Conservation (phyloP, 2,113 vertebrate genomes). For the Myrmecophaga tridactyla region DNA sequence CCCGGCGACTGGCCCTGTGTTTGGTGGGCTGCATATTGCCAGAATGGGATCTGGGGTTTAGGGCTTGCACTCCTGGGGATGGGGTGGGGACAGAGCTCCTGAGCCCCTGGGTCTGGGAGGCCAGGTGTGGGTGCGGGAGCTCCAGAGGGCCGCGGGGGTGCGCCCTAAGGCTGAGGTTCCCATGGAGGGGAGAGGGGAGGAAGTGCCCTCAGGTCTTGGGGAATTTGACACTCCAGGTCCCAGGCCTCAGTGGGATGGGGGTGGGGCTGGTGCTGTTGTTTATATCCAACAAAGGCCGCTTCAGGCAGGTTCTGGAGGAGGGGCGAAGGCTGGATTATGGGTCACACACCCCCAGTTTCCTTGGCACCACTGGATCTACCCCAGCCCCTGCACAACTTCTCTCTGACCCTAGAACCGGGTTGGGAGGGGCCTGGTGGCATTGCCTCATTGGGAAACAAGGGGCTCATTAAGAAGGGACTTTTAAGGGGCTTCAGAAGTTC, state of each 20-base stretch:
- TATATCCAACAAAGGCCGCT: not conserved
- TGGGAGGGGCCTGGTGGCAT: not conserved
- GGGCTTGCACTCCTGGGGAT: not conserved
- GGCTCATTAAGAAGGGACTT: not conserved
- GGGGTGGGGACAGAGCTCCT: not conserved
- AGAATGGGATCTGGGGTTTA: not conserved
- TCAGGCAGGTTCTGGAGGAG: constrained; percentile 1
- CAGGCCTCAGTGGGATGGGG: not conserved
- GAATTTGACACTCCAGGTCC: constrained; percentile 20
- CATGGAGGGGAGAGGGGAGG: not conserved
- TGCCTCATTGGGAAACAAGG: not conserved
- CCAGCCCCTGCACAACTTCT: not conserved
- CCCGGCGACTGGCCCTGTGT: not conserved
- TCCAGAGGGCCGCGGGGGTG: not conserved
- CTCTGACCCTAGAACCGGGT: not conserved
- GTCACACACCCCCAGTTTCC: constrained; percentile 23
- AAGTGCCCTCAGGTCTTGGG: not conserved
- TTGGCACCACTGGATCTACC: not conserved
- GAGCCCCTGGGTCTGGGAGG: not conserved
- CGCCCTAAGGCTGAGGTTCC: not conserved
- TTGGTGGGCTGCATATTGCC: not conserved
- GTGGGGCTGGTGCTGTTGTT: not conserved
- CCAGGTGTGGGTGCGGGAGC: not conserved
- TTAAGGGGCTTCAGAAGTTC: not conserved
- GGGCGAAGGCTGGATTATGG: not conserved